Evolutionary conservation across 2,888 invertebrate genomes (phyloP), one percentile per base, ranked within the genome.

Genomic region (Dryadula phaetusa): DNA sequence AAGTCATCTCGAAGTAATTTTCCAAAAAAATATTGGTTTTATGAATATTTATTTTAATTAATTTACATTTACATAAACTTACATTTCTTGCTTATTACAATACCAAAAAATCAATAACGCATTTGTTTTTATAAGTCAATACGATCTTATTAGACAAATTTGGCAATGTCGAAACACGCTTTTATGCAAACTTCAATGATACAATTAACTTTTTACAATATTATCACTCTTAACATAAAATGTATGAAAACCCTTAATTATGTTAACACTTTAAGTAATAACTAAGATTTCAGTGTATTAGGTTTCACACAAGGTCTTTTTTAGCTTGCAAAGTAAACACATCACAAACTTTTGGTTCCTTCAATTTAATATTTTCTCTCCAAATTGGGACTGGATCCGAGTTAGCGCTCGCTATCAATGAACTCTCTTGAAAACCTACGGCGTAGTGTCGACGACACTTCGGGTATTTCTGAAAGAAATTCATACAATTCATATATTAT

Each of bases 301-400:
- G 44, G 1, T 46, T 49, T 37, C 20, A 42, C 4, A 40, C 7
- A 20, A 69, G 37, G 10, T 40, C 25, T 10, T 46, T 61, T 49
- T 63, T 61, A 16, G 40, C 77, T 14, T 84, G 82, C 0, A 89
- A 56, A 0, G 83, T 80, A 70, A 88, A 89, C 34, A 88, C 60
- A 10, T 69, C 60, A 12, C 69, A 66, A 14, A 56, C 61, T 56
- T 69, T 69, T 3, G 18, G 22, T 1, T 32, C 5, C 4, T 77
- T 56, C 10, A 54, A 37, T 34, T 56, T 66, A 0, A 54, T 28
- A 77, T 76, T 3, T 14, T 85, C 85, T 40, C 77, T 78, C 82
- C 85, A 84, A 47, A 77, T 80, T 1, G 80, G 82, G 1, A 83
- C 76, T 0, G 87, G 87, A 20, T 89, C 90, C 0, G 87, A 87